Evolutionary conservation across 2,797 vertebrate genomes (phyloP).

Genomic region (Buphagus erythrorhynchus): DNA sequence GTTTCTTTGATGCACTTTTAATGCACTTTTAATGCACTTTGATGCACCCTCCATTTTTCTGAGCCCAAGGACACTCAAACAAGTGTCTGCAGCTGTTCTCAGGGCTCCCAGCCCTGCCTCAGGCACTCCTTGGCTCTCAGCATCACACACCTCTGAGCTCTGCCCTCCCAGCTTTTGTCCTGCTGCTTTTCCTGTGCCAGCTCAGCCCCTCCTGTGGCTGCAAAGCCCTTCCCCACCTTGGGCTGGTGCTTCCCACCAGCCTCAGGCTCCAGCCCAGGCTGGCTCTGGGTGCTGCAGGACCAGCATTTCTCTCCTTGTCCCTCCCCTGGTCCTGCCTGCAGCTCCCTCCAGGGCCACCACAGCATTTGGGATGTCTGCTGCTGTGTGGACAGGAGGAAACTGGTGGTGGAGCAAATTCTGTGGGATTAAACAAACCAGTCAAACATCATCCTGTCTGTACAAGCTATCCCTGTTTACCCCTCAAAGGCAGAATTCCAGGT

Average conservation of each 20-base stretch:
- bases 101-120: neutral
- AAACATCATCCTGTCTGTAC: neutral
- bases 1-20: neutral
- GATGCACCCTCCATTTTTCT: neutral
- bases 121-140: neutral
- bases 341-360: neutral
- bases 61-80: neutral
- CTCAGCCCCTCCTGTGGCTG: neutral
- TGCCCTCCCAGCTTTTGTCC: neutral
- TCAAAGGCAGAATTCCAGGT: neutral
- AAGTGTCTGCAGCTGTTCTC: neutral
- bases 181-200: neutral
- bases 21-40: neutral
- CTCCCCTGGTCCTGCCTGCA: neutral
- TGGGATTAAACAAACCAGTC: neutral
- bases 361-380: neutral
- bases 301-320: neutral
- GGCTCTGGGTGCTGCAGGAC: neutral
- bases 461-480: neutral
- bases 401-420: neutral
- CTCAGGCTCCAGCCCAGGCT: neutral
- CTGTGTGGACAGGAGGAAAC: neutral
- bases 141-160: neutral
- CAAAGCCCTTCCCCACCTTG: neutral
- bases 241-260: neutral